These are phyloP conservation scores for Lycia hirtaria DNA, from an alignment of 2,888 invertebrate genomes.

Conservation along the genomic window DNA sequence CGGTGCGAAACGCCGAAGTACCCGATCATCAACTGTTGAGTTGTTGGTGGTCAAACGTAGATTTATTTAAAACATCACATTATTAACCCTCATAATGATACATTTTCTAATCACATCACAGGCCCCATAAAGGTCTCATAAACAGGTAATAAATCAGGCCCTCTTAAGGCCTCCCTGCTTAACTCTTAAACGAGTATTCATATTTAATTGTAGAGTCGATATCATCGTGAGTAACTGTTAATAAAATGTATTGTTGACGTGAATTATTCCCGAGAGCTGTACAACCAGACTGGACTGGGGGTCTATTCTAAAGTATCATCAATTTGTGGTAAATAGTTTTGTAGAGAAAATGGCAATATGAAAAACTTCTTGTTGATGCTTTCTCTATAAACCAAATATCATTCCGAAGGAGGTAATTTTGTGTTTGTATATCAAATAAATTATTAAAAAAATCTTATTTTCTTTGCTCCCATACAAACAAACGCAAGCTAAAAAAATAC, in stretches of 20 bases:
- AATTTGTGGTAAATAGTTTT: slow-evolving; percentile 10
- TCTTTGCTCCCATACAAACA: too few species aligned
- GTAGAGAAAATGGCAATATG: too few species aligned
- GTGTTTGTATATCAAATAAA: too few species aligned
- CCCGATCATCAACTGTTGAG: too few species aligned
- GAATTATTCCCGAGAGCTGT: slow-evolving; percentile 79
- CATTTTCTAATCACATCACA: background rate
- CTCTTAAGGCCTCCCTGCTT: slow-evolving; percentile 11
- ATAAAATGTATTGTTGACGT: slow-evolving; percentile 84
- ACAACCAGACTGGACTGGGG: slow-evolving; percentile 57
- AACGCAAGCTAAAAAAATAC: too few species aligned
- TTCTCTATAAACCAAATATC: too few species aligned
- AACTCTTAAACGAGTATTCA: slow-evolving; percentile 59
- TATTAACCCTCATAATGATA: background rate
- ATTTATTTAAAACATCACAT: too few species aligned
- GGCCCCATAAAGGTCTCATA: slow-evolving; percentile 14
- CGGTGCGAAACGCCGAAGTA: too few species aligned
- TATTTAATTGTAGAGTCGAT: slow-evolving; percentile 83
- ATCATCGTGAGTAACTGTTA: slow-evolving; percentile 83
- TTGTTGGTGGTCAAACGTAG: too few species aligned
- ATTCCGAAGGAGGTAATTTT: too few species aligned
- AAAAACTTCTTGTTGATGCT: too few species aligned
- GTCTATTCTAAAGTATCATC: slow-evolving; percentile 60
- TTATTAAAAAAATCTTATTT: too few species aligned
- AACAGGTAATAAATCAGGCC: slow-evolving; percentile 41